Conservation (phyloP, 2,888 invertebrate species). For the Pachliopta kotzebuea region DNA sequence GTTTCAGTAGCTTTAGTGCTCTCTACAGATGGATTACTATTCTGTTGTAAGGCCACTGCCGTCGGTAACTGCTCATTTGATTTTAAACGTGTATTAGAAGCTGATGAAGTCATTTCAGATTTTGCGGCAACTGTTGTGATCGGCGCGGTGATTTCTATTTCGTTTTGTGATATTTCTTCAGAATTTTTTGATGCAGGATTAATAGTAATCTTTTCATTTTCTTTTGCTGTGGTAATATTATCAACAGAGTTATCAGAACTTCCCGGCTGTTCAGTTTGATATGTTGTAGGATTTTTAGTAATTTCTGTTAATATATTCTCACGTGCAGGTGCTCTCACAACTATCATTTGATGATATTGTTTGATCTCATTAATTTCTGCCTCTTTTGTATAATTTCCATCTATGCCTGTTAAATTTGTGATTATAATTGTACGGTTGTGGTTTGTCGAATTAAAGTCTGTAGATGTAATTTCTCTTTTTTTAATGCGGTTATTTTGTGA, state of each 20-base stretch:
- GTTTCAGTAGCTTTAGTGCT: conserved; percentile 43
- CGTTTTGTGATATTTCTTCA: neutral
- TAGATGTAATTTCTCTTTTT: conserved; percentile 33
- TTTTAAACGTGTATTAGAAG: conserved; percentile 19
- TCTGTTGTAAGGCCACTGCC: conserved; percentile 59
- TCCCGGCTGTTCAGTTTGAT: neutral
- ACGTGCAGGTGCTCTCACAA: conserved; percentile 19
- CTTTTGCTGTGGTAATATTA: conserved; percentile 5
- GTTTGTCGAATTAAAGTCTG: conserved; percentile 31
- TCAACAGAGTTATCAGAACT: conserved; percentile 1
- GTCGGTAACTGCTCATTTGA: conserved; percentile 49
- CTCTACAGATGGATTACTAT: conserved; percentile 41
- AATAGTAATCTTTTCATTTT: neutral
- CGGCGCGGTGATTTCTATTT: neutral
- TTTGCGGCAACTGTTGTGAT: neutral
- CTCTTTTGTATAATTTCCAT: conserved; percentile 29
- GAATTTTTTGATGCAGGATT: neutral
- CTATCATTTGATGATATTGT: conserved; percentile 31
- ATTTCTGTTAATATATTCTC: conserved; percentile 7
- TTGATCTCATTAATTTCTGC: conserved; percentile 22
- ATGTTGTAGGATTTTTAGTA: neutral
- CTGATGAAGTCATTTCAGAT: conserved; percentile 9
- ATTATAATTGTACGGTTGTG: conserved; percentile 32
- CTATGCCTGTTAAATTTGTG: conserved; percentile 36
- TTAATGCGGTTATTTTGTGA: conserved; percentile 37